These are phyloP conservation scores for Motacilla tschutschensis DNA, from an alignment of 2,113 vertebrate genomes.

Conservation along the genomic window DNA sequence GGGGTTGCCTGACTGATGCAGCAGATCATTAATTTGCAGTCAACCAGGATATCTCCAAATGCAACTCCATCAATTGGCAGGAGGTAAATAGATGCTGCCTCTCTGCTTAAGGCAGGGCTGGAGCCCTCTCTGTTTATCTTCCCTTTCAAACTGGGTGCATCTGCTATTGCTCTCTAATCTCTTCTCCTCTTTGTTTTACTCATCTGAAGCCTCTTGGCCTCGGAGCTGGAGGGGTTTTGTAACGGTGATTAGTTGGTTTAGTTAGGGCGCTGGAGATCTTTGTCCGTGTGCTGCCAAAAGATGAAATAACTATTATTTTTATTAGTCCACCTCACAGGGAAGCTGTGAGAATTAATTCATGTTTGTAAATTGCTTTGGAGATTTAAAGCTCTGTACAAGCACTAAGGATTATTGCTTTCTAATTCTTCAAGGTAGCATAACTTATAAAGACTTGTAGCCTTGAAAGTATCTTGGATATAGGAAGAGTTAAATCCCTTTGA, in stretches of 20 bases:
- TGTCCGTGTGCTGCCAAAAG: not conserved
- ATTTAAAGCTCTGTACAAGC: constrained; percentile 6
- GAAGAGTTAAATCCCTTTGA: constrained; percentile 26
- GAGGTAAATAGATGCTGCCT: not conserved
- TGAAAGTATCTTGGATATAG: not conserved
- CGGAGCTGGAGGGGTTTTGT: not conserved
- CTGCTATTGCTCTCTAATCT: not conserved
- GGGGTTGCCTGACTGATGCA: not conserved
- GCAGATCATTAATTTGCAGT: constrained; percentile 1
- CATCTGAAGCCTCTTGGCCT: not conserved
- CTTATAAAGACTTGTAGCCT: not conserved
- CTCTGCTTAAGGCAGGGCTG: not conserved
- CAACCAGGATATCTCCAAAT: not conserved
- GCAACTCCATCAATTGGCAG: not conserved
- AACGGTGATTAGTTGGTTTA: not conserved
- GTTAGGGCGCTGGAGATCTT: not conserved
- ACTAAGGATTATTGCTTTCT: constrained; percentile 30
- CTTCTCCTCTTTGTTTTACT: not conserved
- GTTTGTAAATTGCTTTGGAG: constrained; percentile 51
- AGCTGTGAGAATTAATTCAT: constrained; percentile 23
- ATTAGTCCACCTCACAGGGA: not conserved
- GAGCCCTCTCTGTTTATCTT: not conserved
- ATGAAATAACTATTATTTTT: constrained; percentile 36
- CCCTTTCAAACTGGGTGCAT: not conserved
- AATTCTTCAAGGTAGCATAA: constrained; percentile 24